These are phyloP conservation scores for Liolophura sinensis DNA, from an alignment of 1,140 invertebrate genomes.

Conservation along the genomic window DNA sequence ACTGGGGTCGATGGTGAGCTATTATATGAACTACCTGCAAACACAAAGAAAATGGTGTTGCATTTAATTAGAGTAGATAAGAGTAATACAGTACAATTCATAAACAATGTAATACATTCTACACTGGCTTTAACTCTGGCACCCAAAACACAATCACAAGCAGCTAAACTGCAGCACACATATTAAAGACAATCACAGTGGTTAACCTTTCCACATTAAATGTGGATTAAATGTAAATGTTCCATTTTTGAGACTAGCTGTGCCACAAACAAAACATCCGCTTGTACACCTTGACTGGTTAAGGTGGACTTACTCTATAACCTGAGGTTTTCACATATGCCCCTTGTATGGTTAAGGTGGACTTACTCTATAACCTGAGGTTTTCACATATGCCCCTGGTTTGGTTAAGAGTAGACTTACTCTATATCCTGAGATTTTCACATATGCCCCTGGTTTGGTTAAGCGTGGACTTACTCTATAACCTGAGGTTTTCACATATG, in stretches of 20 bases:
- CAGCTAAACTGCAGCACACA: no score
- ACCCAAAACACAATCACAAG: no score
- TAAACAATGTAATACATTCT: no score
- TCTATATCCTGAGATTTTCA: conserved; percentile 94
- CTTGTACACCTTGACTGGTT: background rate
- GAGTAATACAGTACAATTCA: background rate
- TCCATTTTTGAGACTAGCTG: no score
- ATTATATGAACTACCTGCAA: conserved; percentile 87
- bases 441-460: conserved; percentile 93
- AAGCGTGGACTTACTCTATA: conserved; percentile 76
- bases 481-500: background rate
- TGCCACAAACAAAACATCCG: no score
- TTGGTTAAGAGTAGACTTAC: conserved; percentile 97
- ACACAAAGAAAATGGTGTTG: conserved; percentile 5
- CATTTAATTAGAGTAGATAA: background rate
- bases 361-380: conserved; percentile 95
- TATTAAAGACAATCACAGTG: no score
- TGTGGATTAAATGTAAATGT: no score
- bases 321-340: background rate
- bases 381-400: conserved; percentile 96
- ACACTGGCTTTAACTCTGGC: no score
- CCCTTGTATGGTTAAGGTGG: background rate
- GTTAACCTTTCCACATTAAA: no score
- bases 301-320: conserved; percentile 79
- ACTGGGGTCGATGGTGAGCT: conserved; percentile 86